phyloP scores from a whole-genome alignment of 2,113 vertebrate genomes.

The Hypocryptadius cinnamomeus region DNA sequence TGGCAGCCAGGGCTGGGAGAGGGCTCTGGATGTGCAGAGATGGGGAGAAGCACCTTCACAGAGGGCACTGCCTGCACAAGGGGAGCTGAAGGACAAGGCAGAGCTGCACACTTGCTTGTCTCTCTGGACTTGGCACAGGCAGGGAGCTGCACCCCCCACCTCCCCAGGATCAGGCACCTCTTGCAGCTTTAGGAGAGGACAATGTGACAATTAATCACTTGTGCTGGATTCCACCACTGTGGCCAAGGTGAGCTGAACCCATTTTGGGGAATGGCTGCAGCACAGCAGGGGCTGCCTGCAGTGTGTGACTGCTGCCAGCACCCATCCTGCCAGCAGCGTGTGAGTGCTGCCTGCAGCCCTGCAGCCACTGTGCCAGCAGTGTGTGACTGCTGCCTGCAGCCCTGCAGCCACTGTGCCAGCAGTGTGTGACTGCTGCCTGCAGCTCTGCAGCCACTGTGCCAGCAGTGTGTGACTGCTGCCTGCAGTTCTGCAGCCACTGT shows the following conservation, averaged over 20 bases:
- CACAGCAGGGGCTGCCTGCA: not conserved
- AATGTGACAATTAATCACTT: not conserved
- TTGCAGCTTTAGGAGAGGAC: not conserved
- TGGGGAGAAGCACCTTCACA: not conserved
- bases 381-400: not conserved
- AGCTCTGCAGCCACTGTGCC: fast-evolving
- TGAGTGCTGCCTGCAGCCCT: not conserved
- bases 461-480: not conserved
- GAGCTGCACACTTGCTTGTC: not conserved
- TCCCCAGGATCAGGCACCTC: not conserved
- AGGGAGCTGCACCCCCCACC: not conserved
- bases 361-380: fast-evolving
- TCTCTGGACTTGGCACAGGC: not conserved
- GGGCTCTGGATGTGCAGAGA: not conserved
- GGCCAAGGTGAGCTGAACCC: not conserved
- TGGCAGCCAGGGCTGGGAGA: not conserved
- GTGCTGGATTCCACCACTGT: not conserved
- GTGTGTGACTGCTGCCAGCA: fast-evolving
- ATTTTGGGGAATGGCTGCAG: fast-evolving
- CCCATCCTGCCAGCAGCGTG: too few relatives aligned
- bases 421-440: not conserved
- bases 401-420: fast-evolving
- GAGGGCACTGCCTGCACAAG: not conserved
- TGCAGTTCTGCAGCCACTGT: too few relatives aligned
- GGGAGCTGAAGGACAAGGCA: not conserved